Evolutionary conservation across 2,113 vertebrate species (phyloP).

Genomic region (Petromus typicus): DNA sequence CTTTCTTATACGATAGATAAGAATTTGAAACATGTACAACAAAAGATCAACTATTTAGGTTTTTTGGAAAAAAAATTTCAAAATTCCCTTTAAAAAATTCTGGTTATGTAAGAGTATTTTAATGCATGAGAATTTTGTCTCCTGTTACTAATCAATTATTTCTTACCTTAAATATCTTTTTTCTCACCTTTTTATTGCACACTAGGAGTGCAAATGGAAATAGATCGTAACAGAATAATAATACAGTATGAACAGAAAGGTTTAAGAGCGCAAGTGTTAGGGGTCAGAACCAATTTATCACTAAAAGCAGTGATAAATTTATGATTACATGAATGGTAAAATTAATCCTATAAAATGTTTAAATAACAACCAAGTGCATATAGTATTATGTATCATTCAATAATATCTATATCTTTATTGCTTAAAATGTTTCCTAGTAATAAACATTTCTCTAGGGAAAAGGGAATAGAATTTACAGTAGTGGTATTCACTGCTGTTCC

Average conservation of each 20-base stretch:
- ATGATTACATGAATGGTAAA: background rate
- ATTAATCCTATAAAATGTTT: background rate
- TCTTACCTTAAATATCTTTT: background rate
- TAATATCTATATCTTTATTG: background rate
- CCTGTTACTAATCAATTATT: background rate
- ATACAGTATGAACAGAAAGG: background rate
- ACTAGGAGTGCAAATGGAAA: background rate
- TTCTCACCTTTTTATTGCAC: background rate
- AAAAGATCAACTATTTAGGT: background rate
- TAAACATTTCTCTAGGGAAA: background rate
- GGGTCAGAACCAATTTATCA: background rate
- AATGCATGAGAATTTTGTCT: background rate
- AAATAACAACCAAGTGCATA: background rate
- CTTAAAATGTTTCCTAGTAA: background rate
- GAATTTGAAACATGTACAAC: background rate
- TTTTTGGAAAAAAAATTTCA: slow-evolving; percentile 9
- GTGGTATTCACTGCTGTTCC: background rate
- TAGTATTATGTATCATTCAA: background rate
- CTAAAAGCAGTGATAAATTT: background rate
- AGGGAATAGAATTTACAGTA: background rate
- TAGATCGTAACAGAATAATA: background rate
- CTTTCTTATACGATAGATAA: background rate
- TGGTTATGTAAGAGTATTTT: background rate
- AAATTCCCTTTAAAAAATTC: background rate
- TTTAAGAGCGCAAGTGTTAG: background rate